phyloP scores from a whole-genome alignment of 2,888 invertebrate species.

The Phalera bucephala region DNA sequence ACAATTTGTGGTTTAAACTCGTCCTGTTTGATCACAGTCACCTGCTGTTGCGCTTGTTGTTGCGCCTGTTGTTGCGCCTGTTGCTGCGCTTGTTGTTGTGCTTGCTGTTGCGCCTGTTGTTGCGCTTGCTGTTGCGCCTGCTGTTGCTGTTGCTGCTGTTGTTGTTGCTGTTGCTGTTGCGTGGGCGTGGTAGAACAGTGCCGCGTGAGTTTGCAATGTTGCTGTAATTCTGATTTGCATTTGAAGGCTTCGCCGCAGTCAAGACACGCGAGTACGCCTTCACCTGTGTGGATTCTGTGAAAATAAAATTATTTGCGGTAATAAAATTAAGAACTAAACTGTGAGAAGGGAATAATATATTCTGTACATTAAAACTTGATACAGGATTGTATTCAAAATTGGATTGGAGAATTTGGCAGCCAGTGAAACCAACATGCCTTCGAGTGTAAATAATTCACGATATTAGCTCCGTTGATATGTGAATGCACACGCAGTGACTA shows the following conservation, averaged over 20 bases:
- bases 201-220: constrained; percentile 85
- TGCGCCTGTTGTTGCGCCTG: constrained; percentile 53
- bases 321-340: too few relatives aligned
- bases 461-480: too few relatives aligned
- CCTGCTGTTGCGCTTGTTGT: constrained; percentile 46
- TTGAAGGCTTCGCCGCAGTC: constrained; percentile 91
- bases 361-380: too few relatives aligned
- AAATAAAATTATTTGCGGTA: too few relatives aligned
- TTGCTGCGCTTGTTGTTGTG: constrained; percentile 38
- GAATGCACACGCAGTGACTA: too few relatives aligned
- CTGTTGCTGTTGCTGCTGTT: constrained; percentile 66
- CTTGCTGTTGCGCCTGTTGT: constrained; percentile 53
- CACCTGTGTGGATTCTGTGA: constrained; percentile 87
- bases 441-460: too few relatives aligned
- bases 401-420: too few relatives aligned
- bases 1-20: constrained; percentile 79
- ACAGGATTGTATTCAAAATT: too few relatives aligned
- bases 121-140: constrained; percentile 60
- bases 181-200: constrained; percentile 52
- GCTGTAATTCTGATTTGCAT: constrained; percentile 86
- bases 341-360: too few relatives aligned
- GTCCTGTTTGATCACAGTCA: constrained; percentile 77
- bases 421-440: too few relatives aligned
- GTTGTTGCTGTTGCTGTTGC: constrained; percentile 34
- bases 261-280: constrained; percentile 88